These are phyloP conservation scores for Tupaia tana DNA, from an alignment of 2,113 vertebrate species.

Conservation along the genomic window DNA sequence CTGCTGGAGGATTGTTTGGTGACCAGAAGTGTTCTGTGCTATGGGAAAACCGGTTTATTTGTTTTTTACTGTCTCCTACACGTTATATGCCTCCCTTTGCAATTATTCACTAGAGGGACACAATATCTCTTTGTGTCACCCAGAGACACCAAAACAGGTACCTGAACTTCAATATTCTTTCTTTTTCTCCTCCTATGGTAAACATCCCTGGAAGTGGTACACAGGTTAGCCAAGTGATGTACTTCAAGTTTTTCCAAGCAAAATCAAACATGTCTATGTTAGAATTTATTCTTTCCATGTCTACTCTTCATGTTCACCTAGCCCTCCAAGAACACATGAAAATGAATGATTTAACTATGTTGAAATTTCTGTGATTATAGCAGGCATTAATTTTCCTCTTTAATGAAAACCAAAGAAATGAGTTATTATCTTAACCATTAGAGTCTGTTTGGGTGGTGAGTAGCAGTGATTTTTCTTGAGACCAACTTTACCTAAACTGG, in stretches of 20 bases:
- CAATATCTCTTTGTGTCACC: neutral
- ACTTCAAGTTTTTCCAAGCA: neutral
- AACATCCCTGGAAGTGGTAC: neutral
- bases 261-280: neutral
- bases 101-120: neutral
- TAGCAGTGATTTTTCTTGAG: slow-evolving; percentile 6
- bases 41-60: neutral
- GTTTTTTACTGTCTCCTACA: neutral
- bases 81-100: neutral
- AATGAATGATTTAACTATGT: neutral
- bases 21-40: neutral
- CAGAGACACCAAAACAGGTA: neutral
- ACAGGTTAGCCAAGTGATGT: neutral
- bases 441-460: neutral
- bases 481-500: neutral
- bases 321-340: neutral
- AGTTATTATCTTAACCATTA: neutral
- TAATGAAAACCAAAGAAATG: neutral
- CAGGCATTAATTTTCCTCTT: neutral
- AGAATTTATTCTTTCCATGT: neutral
- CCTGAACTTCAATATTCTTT: neutral
- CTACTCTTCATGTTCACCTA: neutral
- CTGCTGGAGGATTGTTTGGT: neutral
- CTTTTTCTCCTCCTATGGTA: neutral
- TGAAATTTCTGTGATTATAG: neutral